Evolutionary conservation across 2,797 vertebrate genomes (phyloP), one percentile per base, ranked within the genome.

Genomic region (Melanotaenia nigrans): DNA sequence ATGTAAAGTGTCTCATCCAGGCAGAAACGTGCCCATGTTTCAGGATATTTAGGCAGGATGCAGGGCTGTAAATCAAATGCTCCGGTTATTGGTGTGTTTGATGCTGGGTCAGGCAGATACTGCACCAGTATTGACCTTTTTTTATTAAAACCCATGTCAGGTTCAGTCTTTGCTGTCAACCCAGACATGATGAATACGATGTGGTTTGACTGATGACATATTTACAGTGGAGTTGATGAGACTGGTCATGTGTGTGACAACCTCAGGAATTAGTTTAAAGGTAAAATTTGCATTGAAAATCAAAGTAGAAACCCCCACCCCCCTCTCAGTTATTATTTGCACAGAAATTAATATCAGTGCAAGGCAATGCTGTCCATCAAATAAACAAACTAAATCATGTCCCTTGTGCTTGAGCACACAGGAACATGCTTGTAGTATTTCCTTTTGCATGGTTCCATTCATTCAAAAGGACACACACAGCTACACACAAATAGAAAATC

Each of bases 401-500:
- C 38, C 53, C 60, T 61, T 33, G 68, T 32, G 68, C 78, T 66
- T 71, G 66, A 77, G 22, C 72, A 71, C 62, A 66, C 62, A 66
- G 61, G 54, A 66, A 73, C 71, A 73, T 71, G 76, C 78, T 58
- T 18, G 65, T 45, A 63, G 55, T 61, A 5, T 81, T 88, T 87
- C 71, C 72, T 78, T 79, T 63, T 72, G 72, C 65, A 64, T 70
- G 75, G 67, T 45, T 77, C 55, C 72, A 78, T 85, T 81, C 76
- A 79, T 79, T 83, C 25, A 81, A 60, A 71, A 58, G 18, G 40
- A 68, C 36, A 61, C n/a, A 45, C 42, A 45, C 42, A 45, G 55
- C 75, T 57, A 66, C 62, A 54, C 38, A 77, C 36, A 79, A 7
- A 63, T 45, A 81, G 22, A 71, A 68, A 77, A 7, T 47, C 42